Evolutionary conservation across 2,113 vertebrate genomes (phyloP).

Genomic region (Ammodramus savannarum): DNA sequence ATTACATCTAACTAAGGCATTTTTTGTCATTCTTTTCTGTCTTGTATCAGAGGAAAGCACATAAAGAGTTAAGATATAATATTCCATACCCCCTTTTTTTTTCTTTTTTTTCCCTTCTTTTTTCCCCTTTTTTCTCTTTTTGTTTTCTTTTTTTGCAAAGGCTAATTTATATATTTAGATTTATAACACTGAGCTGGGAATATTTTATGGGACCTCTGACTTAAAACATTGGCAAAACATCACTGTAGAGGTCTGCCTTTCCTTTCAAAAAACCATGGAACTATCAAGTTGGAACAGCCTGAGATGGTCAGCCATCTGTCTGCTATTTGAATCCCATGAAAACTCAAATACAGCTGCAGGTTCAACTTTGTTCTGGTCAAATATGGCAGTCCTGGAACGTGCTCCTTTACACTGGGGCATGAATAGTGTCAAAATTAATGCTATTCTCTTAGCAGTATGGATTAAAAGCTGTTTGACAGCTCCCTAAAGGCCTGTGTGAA

Average conservation of each 20-base stretch:
- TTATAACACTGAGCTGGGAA: not conserved
- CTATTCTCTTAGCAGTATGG: not conserved
- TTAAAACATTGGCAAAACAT: not conserved
- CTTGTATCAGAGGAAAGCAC: not conserved
- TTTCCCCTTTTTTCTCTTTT: not conserved
- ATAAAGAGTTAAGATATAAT: not conserved
- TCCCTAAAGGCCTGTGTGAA: not conserved
- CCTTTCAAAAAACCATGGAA: not conserved
- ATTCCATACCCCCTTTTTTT: not conserved
- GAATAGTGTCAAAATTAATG: slow-evolving; percentile 33
- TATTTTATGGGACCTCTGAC: not conserved
- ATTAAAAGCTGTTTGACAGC: slow-evolving; percentile 18
- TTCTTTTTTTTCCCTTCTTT: not conserved
- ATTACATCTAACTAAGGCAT: not conserved
- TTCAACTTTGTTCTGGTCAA: slow-evolving; percentile 18
- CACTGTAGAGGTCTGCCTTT: not conserved
- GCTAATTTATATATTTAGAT: not conserved
- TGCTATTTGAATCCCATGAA: slow-evolving; percentile 26
- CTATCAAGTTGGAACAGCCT: not conserved
- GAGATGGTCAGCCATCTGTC: slow-evolving; percentile 22
- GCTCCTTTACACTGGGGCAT: not conserved
- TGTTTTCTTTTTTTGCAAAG: not conserved
- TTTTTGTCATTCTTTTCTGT: not conserved
- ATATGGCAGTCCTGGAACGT: not conserved
- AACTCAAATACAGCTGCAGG: slow-evolving; percentile 31